Evolutionary conservation across 2,113 vertebrate genomes (phyloP).

Genomic region (Misgurnus mizolepis): DNA sequence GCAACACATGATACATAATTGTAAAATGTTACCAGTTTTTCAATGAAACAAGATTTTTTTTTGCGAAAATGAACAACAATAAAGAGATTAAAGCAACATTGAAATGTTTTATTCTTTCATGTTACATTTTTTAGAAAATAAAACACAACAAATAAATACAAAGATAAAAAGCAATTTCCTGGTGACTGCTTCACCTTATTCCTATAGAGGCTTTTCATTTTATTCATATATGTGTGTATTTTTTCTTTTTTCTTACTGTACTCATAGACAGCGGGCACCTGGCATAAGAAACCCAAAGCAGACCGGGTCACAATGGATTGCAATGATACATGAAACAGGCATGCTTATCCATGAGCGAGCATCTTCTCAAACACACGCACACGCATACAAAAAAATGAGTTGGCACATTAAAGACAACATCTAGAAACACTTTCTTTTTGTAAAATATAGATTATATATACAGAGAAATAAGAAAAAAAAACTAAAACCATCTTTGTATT

Average conservation of each 20-base stretch:
- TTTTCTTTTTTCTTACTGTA: conserved; percentile 26
- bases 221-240: conserved; percentile 50
- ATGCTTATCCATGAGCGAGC: conserved; percentile 73
- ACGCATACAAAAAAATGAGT: conserved; percentile 55
- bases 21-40: too few species aligned
- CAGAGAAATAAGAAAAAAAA: conserved; percentile 42
- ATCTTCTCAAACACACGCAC: conserved; percentile 30
- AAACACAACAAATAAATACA: conserved; percentile 80
- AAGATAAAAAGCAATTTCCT: conserved; percentile 72
- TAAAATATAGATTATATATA: conserved; percentile 51
- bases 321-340: conserved; percentile 73
- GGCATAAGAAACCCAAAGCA: conserved; percentile 57
- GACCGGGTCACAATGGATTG: conserved; percentile 65
- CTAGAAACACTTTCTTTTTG: conserved; percentile 64
- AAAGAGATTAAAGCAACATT: conserved; percentile 62
- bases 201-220: conserved; percentile 57
- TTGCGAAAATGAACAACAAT: neutral
- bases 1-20: too few species aligned
- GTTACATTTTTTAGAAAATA: conserved; percentile 75
- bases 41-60: neutral
- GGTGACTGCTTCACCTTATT: conserved; percentile 53
- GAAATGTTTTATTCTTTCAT: conserved; percentile 70
- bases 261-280: conserved; percentile 47
- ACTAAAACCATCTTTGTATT: conserved; percentile 61
- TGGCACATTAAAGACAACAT: conserved; percentile 72